A percentile compares a stretch with the other conserved stretches of the same genome.
Conservation (phyloP, 2,113 vertebrate species). For the Mesitornis unicolor region DNA sequence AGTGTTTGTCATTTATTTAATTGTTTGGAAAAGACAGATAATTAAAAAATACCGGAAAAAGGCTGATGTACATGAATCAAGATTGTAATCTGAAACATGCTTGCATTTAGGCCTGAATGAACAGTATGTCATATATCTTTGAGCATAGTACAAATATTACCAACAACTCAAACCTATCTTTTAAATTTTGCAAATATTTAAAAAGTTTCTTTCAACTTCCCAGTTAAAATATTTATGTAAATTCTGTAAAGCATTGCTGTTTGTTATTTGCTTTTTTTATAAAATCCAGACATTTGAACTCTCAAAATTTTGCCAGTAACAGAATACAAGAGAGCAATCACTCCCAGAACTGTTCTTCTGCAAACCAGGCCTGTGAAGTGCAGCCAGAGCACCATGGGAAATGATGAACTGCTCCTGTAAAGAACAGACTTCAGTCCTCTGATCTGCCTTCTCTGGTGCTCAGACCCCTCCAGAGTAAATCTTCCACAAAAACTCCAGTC, state of each 20-base stretch:
- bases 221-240: neutral
- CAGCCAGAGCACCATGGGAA: neutral
- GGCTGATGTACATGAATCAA: neutral
- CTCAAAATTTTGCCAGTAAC: neutral
- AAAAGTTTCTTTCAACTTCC: neutral
- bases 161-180: neutral
- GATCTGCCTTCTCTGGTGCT: neutral
- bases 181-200: neutral
- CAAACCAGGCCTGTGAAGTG: neutral
- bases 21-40: conserved; percentile 22
- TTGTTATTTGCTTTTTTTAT: neutral
- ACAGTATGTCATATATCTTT: neutral
- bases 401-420: neutral
- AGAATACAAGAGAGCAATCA: neutral
- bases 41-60: neutral
- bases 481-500: neutral
- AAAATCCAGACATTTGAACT: neutral
- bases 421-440: neutral
- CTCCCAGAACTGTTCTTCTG: neutral
- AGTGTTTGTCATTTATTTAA: conserved; percentile 38
- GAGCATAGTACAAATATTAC: neutral
- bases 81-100: neutral
- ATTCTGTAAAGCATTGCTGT: neutral
- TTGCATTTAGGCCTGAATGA: neutral
- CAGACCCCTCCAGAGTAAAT: neutral